Conservation (phyloP, 2,113 vertebrate genomes). For the Erythrocercus mccallii region DNA sequence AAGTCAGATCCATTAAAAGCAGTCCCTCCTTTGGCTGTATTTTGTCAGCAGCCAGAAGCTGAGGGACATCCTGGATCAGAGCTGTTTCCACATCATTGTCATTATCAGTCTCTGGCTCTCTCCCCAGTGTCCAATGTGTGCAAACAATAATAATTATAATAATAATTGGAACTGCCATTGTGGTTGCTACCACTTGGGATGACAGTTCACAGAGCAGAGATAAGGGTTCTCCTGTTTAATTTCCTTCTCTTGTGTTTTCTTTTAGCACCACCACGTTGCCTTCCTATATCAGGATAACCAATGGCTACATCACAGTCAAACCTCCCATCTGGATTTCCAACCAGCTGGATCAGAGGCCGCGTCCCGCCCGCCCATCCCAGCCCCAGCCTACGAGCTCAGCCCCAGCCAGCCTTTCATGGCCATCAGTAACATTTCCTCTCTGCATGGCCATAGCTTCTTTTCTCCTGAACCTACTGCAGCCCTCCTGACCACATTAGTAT, state of each 20-base stretch:
- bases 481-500: slow-evolving; percentile 80
- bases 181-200: background rate
- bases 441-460: slow-evolving; percentile 59
- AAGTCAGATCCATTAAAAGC: background rate
- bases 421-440: slow-evolving; percentile 46
- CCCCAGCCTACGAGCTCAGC: slow-evolving; percentile 46
- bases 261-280: slow-evolving; percentile 82
- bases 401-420: background rate
- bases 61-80: background rate
- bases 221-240: background rate
- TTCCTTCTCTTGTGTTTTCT: slow-evolving; percentile 31
- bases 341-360: slow-evolving; percentile 63
- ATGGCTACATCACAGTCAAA: slow-evolving; percentile 82
- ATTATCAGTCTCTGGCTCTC: background rate
- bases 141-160: background rate
- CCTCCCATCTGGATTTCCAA: slow-evolving; percentile 75
- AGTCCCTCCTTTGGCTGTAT: background rate
- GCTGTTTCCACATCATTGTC: background rate
- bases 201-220: background rate
- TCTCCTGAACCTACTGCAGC: slow-evolving; percentile 70
- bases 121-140: background rate
- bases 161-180: background rate
- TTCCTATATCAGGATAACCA: slow-evolving; percentile 80
- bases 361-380: background rate
- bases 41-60: background rate